Evolutionary conservation across 2,797 vertebrate genomes (phyloP), one percentile per base, ranked within the genome.

Genomic region (Glossophaga mutica): DNA sequence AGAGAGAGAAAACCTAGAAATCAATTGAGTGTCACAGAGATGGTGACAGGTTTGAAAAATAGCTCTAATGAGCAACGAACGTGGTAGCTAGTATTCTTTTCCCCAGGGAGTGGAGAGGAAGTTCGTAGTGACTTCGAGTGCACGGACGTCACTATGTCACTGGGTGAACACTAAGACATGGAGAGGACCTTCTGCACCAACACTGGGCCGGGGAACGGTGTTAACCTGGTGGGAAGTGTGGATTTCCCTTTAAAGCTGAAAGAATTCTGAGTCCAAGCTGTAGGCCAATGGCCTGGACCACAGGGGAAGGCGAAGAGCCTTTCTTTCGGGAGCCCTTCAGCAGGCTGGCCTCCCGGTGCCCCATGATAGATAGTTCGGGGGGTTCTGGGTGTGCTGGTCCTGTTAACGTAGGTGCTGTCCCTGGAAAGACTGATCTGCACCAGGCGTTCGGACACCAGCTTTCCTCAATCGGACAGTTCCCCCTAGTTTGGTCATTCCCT

Each of bases 111-210:
- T 44, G 62, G 29, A 21, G 82, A 73, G 73, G 22, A 42, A 3
- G 52, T 79, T 55, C 37, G 18, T 11, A 0, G 22, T 1, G 34
- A 32, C 21, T 12, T 19, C 24, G 42, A n/a, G 4, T 24, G 15
- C 29, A 2, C 0, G 37, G 26, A 7, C 22, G 2, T n/a, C 11
- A 8, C 14, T 24, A 7, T 18, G 2, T n/a, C 11, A 8, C 14
- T 24, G 52, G 19, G 1, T 10, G 37, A 29, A 39, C 4, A 2
- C 42, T 1, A 0, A 21, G 1, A 6, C 59, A 2, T 0, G 0
- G 46, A 7, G 42, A n/a, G 1, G n/a, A 44, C 59, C n/a, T 9
- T 57, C 70, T 14, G 2, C 39, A 4, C 0, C 12, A 34, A 65
- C 18, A 34, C 74, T 14, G 57, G 81, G 22, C 76, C 46, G 22